These are phyloP conservation scores for Hydrozoanthus tunicans DNA, from an alignment of 64 coral and sea anemone genomes.

Conservation along the genomic window DNA sequence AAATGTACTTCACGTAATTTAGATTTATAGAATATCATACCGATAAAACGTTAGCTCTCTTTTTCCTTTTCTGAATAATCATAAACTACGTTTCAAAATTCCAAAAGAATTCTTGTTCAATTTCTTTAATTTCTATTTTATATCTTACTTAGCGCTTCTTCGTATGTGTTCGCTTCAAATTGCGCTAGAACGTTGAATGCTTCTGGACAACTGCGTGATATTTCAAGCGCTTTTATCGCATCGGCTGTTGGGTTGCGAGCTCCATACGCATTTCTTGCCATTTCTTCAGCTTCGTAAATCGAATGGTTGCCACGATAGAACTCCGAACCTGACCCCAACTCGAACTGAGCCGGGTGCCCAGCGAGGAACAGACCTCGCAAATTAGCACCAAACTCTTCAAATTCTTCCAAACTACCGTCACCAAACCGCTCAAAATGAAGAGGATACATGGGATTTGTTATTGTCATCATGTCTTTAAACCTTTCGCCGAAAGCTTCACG, in stretches of 20 bases:
- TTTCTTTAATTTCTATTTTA: slow-evolving; percentile 46
- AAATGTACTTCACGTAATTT: too few species aligned
- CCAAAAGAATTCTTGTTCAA: slow-evolving; percentile 70
- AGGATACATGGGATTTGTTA: slow-evolving; percentile 78
- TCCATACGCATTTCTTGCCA: slow-evolving; percentile 70
- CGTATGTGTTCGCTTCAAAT: slow-evolving; percentile 66
- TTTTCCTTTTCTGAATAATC: too few species aligned
- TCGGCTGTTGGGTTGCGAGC: slow-evolving; percentile 48
- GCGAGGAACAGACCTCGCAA: not conserved
- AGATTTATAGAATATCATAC: too few species aligned
- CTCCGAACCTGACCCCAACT: slow-evolving; percentile 36
- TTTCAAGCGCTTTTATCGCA: slow-evolving; percentile 55
- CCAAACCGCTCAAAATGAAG: slow-evolving; percentile 89
- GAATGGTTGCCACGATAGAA: slow-evolving; percentile 39
- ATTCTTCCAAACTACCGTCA: slow-evolving; percentile 40
- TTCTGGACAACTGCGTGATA: slow-evolving; percentile 64
- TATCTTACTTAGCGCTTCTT: slow-evolving; percentile 78
- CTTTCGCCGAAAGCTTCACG: slow-evolving; percentile 54
- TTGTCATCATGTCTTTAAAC: slow-evolving; percentile 73
- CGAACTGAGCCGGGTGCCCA: slow-evolving; percentile 42
- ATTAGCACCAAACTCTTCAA: slow-evolving; percentile 67
- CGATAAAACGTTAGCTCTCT: too few species aligned
- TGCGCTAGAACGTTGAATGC: slow-evolving; percentile 77
- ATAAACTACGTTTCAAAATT: too few species aligned
- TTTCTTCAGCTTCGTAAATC: slow-evolving; percentile 73